Base-by-base conservation (phyloP, 2,888 invertebrate species). In the Fragum whitleyi region DNA sequence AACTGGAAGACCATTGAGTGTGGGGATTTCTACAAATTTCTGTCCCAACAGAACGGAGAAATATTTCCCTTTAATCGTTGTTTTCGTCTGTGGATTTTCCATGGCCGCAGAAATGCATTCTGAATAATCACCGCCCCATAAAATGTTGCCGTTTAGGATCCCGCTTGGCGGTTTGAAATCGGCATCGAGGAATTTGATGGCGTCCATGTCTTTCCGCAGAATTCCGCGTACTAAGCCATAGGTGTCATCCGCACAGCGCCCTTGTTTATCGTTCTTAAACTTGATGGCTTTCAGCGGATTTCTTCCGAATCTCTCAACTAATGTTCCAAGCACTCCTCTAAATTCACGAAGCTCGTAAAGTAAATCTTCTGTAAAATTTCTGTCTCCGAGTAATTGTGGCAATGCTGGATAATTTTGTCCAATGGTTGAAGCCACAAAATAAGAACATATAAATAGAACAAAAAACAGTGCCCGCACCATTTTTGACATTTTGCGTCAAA, bases 91-190 rank as follows among this genome's bases (percentile, higher is more conserved):
- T 19, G 21, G 16, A 28, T 73, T 81, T 2, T 47, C 19, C 6
- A 28, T 14, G 9, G 55, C 51, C 14, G 77, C 70, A 28, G 29
- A 21, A 16, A 65, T 55, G 36, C 81, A 81, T 32, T 81, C 71
- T 7, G 77, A 65, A 53, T 81, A 81, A 29, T 81, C 74, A 11
- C 81, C 81, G 5, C 36, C 32, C 77, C 77, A 81, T 14, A 19
- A 1, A 14, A 36, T 29, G 5, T 74, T 69, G 0, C 81, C 81
- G 23, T 77, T 57, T 0, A 77, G 36, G 39, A 81, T 57, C 2
- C 81, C 81, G 19, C 68, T 36, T 16, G 70, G 74, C 3, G 65
- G 32, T 67, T 81, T 81, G 29, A 69, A 61, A 9, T 68, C 69
- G 23, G 81, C 76, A 28, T 81, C 81, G 0, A 81, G 2, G 61